Base-by-base conservation (phyloP, 2,888 invertebrate genomes). In the Lydus trimaculatus region DNA sequence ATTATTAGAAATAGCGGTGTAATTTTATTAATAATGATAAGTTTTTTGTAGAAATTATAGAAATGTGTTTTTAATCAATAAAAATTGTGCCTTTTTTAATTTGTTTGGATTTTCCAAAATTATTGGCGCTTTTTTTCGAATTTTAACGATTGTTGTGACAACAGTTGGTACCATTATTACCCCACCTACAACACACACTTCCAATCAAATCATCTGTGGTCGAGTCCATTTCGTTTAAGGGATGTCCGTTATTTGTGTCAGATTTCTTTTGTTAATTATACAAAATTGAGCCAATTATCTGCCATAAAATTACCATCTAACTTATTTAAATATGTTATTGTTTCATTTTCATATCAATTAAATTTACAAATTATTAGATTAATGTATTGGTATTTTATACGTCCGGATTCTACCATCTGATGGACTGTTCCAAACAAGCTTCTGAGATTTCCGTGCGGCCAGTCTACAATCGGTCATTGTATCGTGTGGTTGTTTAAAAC, bases 381-480 rank as follows among this genome's bases (percentile, higher is more conserved):
- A 52, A 25, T 52, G 23, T 52, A 52, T 52, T 52, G 52, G 36
- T 61, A 36, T 33, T 61, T 60, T 52, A 31, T 59, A 20, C 31
- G 39, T 20, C 61, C 8, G 59, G 67, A 39, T 73, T 72, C 72
- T 67, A 73, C 73, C 72, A 78, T 72, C 66, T 36, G 62, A 81
- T 85, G 83, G 83, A 82, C 82, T 83, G 82, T 81, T 79, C 85
- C 85, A 85, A 85, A 85, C 85, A 85, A 86, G 85, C 85, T 85
- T 83, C 82, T 80, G 81, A 83, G 83, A 84, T 84, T 82, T 81
- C 80, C 69, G 76, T 81, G 81, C 83, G 82, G 83, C 81, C 85
- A 70, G 85, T 85, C 85, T 84, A 83, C 82, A 85, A 83, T 84
- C 85, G 85, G 84, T 84, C 82, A 82, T 79, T 81, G 84, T 80